A percentile compares a stretch with the other conserved stretches of the same genome.
Conservation (phyloP, 2,113 vertebrate genomes). For the Himantopus leucocephalus region DNA sequence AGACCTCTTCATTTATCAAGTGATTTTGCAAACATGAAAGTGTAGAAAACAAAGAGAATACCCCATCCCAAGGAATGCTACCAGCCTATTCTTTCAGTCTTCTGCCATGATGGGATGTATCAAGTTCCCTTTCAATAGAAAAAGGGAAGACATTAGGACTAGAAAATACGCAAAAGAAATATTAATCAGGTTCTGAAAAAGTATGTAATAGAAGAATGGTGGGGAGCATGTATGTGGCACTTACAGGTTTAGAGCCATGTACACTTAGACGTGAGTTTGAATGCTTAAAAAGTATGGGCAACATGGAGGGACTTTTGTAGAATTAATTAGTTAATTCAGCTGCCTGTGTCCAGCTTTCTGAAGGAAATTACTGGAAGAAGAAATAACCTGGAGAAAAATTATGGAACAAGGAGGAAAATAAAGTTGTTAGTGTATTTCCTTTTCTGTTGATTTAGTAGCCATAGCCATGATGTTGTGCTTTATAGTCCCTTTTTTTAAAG, state of each 20-base stretch:
- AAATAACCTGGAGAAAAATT: neutral
- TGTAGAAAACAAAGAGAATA: neutral
- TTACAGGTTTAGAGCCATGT: neutral
- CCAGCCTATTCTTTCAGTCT: neutral
- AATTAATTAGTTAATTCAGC: neutral
- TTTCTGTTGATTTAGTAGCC: neutral
- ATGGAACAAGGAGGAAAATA: neutral
- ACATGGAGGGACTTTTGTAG: neutral
- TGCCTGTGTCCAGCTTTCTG: neutral
- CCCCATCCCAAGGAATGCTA: fast-evolving
- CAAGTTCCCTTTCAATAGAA: neutral
- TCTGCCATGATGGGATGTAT: neutral
- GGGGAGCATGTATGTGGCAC: neutral
- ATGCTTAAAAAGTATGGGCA: neutral
- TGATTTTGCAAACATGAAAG: neutral
- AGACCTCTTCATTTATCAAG: neutral
- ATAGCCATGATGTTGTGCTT: neutral
- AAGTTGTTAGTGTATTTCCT: no score
- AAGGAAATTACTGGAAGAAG: neutral
- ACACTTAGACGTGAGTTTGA: neutral
- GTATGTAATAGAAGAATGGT: neutral
- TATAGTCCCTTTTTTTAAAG: neutral
- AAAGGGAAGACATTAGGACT: neutral
- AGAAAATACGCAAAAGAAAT: neutral
- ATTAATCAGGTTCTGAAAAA: neutral